A percentile compares a stretch with the other conserved stretches of the same genome.
Conservation (phyloP, 64 coral and sea anemone species). For the Dendrophyllia cribrosa region DNA sequence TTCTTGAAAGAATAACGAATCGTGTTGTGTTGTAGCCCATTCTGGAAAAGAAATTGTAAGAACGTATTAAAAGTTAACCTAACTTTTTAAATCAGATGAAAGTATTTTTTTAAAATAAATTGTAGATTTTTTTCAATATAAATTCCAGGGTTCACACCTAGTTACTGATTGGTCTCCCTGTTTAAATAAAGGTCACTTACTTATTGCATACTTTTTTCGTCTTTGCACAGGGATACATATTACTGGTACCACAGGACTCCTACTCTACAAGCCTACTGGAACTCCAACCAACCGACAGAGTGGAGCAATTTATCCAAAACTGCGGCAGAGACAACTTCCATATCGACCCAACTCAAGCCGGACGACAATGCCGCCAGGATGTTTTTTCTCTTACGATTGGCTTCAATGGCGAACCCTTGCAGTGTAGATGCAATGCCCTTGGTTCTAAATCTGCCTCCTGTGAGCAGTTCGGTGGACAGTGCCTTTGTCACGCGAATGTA, state of each 20-base stretch:
- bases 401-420: constrained; percentile 62
- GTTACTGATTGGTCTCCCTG: too few relatives aligned
- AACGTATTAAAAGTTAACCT: too few relatives aligned
- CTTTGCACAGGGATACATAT: constrained; percentile 51
- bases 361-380: constrained; percentile 49
- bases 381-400: constrained; percentile 78
- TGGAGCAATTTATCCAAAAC: constrained; percentile 67
- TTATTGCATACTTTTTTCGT: not conserved
- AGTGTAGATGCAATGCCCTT: constrained; percentile 67
- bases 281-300: constrained; percentile 61
- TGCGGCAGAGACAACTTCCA: constrained; percentile 82
- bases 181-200: too few relatives aligned
- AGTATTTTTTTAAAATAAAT: too few relatives aligned
- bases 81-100: too few relatives aligned
- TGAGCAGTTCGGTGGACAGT: constrained; percentile 85
- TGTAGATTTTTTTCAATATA: too few relatives aligned
- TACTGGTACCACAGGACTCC: constrained; percentile 61
- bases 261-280: constrained; percentile 64
- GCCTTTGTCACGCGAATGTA: constrained; percentile 69
- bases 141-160: too few relatives aligned
- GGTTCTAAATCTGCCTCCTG: constrained; percentile 70
- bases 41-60: too few relatives aligned
- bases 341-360: constrained; percentile 14
- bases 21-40: too few relatives aligned
- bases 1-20: too few relatives aligned